These are phyloP conservation scores for Tyrophagus putrescentiae DNA, from an alignment of 1,140 invertebrate genomes.

Conservation along the genomic window DNA sequence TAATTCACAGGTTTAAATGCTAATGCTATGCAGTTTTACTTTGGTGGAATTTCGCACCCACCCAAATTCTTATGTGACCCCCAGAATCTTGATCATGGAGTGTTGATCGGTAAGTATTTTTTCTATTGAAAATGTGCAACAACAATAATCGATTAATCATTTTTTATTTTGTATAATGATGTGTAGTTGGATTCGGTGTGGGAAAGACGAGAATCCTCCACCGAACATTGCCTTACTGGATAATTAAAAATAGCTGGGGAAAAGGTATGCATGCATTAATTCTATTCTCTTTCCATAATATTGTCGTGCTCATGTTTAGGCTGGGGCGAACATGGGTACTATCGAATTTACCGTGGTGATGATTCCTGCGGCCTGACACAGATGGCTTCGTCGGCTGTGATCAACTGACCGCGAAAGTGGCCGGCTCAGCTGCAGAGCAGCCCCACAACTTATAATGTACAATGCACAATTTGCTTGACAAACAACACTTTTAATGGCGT, in stretches of 20 bases:
- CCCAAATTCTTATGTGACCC: slow-evolving; percentile 70
- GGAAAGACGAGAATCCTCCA: slow-evolving; percentile 45
- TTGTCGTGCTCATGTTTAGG: neutral
- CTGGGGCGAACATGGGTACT: slow-evolving; percentile 63
- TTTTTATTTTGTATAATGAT: slow-evolving; percentile 22
- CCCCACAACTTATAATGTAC: no score
- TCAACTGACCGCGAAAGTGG: neutral
- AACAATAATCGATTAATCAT: no score
- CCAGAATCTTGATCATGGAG: slow-evolving; percentile 68
- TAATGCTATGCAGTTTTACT: slow-evolving; percentile 95
- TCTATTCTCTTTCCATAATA: neutral
- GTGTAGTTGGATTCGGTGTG: slow-evolving; percentile 17
- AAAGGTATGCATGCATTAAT: slow-evolving; percentile 35
- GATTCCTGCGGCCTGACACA: slow-evolving; percentile 84
- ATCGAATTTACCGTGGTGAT: slow-evolving; percentile 79
- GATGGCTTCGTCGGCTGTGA: slow-evolving; percentile 65
- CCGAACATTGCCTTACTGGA: slow-evolving; percentile 72
- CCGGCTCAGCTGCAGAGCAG: no score
- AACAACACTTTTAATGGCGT: no score
- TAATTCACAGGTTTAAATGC: no score
- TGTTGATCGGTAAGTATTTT: slow-evolving; percentile 72
- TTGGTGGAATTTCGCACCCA: slow-evolving; percentile 91
- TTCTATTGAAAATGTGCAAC: slow-evolving; percentile 25
- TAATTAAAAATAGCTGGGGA: slow-evolving; percentile 86
- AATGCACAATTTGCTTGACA: no score